Conservation (phyloP, 2,797 vertebrate genomes). For the Myiotriccus ornatus region DNA sequence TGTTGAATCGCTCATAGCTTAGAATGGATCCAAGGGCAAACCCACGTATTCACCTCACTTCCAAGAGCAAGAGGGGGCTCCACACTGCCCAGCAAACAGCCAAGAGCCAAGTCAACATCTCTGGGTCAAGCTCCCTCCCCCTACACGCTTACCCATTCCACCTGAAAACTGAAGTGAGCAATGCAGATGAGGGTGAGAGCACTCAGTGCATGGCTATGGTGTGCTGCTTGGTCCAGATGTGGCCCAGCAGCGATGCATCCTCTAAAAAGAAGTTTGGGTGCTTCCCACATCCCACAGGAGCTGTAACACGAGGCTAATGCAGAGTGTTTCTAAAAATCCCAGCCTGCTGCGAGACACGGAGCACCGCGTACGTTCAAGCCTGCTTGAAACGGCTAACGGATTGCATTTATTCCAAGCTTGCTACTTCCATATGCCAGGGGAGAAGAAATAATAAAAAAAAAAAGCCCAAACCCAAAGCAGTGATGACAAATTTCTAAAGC, state of each 20-base stretch:
- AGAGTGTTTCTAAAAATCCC: background rate
- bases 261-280: background rate
- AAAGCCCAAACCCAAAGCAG: background rate
- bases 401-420: background rate
- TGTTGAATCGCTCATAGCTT: background rate
- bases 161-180: background rate
- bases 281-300: background rate
- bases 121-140: background rate
- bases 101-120: background rate
- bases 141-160: background rate
- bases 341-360: background rate
- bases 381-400: slow-evolving; percentile 20
- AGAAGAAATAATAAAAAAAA: background rate
- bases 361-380: background rate
- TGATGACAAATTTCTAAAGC: slow-evolving; percentile 1
- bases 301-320: background rate
- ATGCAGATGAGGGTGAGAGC: rapidly evolving
- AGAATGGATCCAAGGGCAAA: background rate
- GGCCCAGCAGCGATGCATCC: background rate
- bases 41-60: background rate
- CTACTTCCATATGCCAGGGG: background rate
- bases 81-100: rapidly evolving
- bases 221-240: background rate
- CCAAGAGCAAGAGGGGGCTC: background rate
- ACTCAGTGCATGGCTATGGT: rapidly evolving